Evolutionary conservation across 2,888 invertebrate species (phyloP).

Genomic region (Papilio elwesi): DNA sequence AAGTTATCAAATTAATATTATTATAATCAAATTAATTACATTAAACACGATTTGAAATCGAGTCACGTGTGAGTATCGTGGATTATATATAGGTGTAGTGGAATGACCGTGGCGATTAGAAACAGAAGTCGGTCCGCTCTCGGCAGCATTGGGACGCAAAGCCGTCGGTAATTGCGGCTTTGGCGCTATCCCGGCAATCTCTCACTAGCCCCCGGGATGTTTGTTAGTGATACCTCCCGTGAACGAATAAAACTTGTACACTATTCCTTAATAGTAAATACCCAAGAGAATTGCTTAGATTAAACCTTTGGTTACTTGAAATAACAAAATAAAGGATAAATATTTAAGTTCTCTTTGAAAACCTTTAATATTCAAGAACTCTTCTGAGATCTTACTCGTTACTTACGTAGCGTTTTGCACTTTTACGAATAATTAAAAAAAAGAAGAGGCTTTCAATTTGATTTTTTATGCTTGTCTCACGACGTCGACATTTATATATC

Average conservation of each 20-base stretch:
- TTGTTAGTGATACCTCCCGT: constrained; percentile 29
- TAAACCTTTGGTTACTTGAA: not conserved
- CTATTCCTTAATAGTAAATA: not conserved
- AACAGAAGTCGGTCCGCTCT: constrained; percentile 58
- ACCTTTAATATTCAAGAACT: no score
- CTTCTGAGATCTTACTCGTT: no score
- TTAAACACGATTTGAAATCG: constrained; percentile 46
- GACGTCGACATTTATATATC: no score
- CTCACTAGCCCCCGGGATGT: constrained; percentile 56
- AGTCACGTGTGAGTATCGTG: constrained; percentile 69
- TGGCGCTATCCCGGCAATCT: constrained; percentile 68
- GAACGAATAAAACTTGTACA: not conserved
- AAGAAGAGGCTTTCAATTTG: no score
- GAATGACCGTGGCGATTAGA: constrained; percentile 70
- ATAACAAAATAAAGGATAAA: no score
- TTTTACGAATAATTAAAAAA: no score
- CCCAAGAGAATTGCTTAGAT: constrained; percentile 5
- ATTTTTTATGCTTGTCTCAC: no score
- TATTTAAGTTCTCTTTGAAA: no score
- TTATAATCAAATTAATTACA: constrained; percentile 8
- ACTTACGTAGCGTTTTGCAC: no score
- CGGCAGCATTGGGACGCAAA: constrained; percentile 42
- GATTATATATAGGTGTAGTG: constrained; percentile 68
- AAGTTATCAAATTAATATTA: not conserved
- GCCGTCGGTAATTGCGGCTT: constrained; percentile 71